Evolutionary conservation across 2,113 vertebrate genomes (phyloP), one percentile per base, ranked within the genome.

Genomic region (Varanus salvator): DNA sequence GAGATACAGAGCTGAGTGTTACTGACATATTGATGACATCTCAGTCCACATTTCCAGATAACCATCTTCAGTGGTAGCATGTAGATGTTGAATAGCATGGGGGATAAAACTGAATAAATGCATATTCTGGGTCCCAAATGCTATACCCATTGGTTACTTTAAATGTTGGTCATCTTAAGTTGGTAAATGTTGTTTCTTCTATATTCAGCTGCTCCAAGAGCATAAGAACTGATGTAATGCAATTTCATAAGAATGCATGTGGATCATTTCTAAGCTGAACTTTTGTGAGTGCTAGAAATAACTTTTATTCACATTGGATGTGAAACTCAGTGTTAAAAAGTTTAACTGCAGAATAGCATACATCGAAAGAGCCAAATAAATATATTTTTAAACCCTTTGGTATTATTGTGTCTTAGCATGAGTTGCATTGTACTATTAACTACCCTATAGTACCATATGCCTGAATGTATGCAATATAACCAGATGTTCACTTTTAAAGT

Each of bases 401-500:
- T 54, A 48, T 76, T 75, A 34, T 76, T 72, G 87, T 75, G 48
- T 86, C 87, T 44, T 84, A 81, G 29, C 3, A 84, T 0, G 9
- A 91, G 86, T 91, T n/a, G 7, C 31, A n/a, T 94, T 54, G 90
- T 83, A 87, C 8, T 66, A 81, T 72, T 84, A 92, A 9, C 27
- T 68, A 54, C 27, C 0, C 0, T 0, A 90, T 80, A 66, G 91
- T 31, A 66, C 75, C 89, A 83, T 29, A 74, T 80, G 87, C 0
- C 93, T 0, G 0, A 91, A 93, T 0, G 50, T 29, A 81, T 71
- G 0, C 27, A 94, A 57, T 64, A 72, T 85, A 92, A 91, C 83
- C 90, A 86, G 90, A 93, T 81, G 89, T 71, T 91, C 81, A 69
- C 87, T 89, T 94, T 92, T 52, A 91, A 88, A 94, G 91, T 66